These are phyloP conservation scores for Amphiprion clarkii DNA, from an alignment of 2,797 vertebrate genomes.

Conservation along the genomic window DNA sequence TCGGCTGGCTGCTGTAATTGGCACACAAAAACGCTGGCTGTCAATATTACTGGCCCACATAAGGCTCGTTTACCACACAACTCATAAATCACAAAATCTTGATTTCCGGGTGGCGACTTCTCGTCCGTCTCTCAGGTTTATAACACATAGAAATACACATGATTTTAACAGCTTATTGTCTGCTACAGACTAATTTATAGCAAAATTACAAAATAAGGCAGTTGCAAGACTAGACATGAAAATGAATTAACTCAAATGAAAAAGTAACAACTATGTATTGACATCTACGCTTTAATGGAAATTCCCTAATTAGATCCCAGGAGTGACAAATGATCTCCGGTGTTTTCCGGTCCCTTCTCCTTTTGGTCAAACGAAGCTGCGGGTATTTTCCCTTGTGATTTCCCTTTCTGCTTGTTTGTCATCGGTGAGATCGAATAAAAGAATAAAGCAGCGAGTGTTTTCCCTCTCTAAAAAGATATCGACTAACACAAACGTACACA, in stretches of 20 bases:
- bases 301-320: slow-evolving; percentile 35
- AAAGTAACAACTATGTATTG: slow-evolving; percentile 34
- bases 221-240: slow-evolving; percentile 39
- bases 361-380: slow-evolving; percentile 43
- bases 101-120: slow-evolving; percentile 30
- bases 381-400: slow-evolving; percentile 40
- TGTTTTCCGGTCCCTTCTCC: slow-evolving; percentile 53
- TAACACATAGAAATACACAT: slow-evolving; percentile 49
- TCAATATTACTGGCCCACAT: slow-evolving; percentile 44
- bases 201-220: slow-evolving; percentile 63
- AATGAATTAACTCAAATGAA: slow-evolving; percentile 26
- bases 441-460: slow-evolving; percentile 60
- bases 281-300: slow-evolving; percentile 26
- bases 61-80: slow-evolving; percentile 23
- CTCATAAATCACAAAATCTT: slow-evolving; percentile 5
- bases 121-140: slow-evolving; percentile 14
- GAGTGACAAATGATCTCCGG: slow-evolving; percentile 35
- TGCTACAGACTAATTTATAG: slow-evolving; percentile 43
- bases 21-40: slow-evolving; percentile 33
- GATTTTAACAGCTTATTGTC: slow-evolving; percentile 43
- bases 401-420: slow-evolving; percentile 48
- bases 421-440: slow-evolving; percentile 61
- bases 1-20: slow-evolving; percentile 34
- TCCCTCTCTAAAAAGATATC: slow-evolving; percentile 75
- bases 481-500: slow-evolving; percentile 59